Evolutionary conservation across 2,113 vertebrate genomes (phyloP).

Genomic region (Phrynocephalus versicolor): DNA sequence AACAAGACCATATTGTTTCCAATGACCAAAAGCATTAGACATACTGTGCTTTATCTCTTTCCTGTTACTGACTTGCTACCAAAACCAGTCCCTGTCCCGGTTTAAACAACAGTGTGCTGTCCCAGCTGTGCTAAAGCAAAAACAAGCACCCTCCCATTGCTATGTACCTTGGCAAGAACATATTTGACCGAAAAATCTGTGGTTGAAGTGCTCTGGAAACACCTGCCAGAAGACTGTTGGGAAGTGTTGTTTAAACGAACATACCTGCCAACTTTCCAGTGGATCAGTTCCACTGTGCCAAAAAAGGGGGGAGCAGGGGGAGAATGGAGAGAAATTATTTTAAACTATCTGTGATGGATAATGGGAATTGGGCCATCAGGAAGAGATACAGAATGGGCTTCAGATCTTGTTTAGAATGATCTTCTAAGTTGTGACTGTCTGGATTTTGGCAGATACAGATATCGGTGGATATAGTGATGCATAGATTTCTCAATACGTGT

Average conservation of each 20-base stretch:
- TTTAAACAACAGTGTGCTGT: conserved; percentile 64
- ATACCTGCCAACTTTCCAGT: conserved; percentile 80
- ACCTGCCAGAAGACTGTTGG: conserved; percentile 82
- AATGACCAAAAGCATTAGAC: conserved; percentile 32
- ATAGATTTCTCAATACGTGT: background rate
- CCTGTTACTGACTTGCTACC: conserved; percentile 57
- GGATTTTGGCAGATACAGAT: conserved; percentile 33
- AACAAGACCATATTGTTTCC: conserved; percentile 2
- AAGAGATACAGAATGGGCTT: conserved; percentile 63
- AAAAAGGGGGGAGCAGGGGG: conserved; percentile 43
- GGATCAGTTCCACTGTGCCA: conserved; percentile 72
- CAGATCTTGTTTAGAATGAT: conserved; percentile 43
- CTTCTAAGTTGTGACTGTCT: conserved; percentile 35
- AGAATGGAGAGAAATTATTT: conserved; percentile 67
- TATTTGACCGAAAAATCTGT: conserved; percentile 76
- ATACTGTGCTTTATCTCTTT: conserved; percentile 60
- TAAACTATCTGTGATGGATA: conserved; percentile 71
- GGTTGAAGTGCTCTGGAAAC: conserved; percentile 80
- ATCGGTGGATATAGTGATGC: conserved; percentile 27
- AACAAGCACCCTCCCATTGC: conserved; percentile 71
- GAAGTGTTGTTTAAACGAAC: conserved; percentile 81
- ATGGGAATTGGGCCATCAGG: conserved; percentile 63
- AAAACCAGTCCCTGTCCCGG: conserved; percentile 62
- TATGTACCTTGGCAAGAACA: conserved; percentile 82
- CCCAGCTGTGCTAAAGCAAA: conserved; percentile 67